Evolutionary conservation across 1,140 invertebrate genomes (phyloP).

Genomic region (Phenacoccus solenopsis): DNA sequence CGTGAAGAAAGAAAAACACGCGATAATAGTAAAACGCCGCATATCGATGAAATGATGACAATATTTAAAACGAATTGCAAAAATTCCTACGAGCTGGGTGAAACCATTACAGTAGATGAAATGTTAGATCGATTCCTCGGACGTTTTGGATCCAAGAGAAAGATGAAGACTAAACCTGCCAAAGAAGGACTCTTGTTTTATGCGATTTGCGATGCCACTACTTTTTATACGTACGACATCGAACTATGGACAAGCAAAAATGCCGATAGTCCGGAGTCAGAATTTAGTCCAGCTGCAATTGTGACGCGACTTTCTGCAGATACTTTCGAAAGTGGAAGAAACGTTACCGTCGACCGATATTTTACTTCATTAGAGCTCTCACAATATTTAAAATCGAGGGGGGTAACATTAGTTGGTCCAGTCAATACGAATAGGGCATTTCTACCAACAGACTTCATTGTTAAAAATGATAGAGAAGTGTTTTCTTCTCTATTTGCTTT

Average conservation of each 20-base stretch:
- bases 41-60: background rate
- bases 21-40: background rate
- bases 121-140: background rate
- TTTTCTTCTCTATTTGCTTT: background rate
- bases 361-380: slow-evolving; percentile 29
- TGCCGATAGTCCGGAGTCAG: slow-evolving; percentile 17
- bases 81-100: slow-evolving; percentile 27
- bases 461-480: background rate
- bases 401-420: slow-evolving; percentile 19
- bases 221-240: slow-evolving; percentile 28
- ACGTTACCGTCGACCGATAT: slow-evolving; percentile 33
- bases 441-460: background rate
- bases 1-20: background rate
- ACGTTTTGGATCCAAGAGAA: slow-evolving; percentile 26
- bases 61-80: slow-evolving; percentile 23
- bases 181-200: slow-evolving; percentile 29
- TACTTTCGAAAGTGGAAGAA: slow-evolving; percentile 27
- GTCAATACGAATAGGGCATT: too few relatives aligned
- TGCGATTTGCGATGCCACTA: slow-evolving; percentile 26
- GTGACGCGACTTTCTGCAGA: slow-evolving; percentile 25
- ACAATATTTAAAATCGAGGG: slow-evolving; percentile 28
- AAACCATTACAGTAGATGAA: slow-evolving; percentile 30
- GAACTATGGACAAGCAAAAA: slow-evolving; percentile 26
- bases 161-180: slow-evolving; percentile 32
- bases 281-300: background rate